Base-by-base conservation (phyloP, 2,888 invertebrate species). In the Drosophila limbata region DNA sequence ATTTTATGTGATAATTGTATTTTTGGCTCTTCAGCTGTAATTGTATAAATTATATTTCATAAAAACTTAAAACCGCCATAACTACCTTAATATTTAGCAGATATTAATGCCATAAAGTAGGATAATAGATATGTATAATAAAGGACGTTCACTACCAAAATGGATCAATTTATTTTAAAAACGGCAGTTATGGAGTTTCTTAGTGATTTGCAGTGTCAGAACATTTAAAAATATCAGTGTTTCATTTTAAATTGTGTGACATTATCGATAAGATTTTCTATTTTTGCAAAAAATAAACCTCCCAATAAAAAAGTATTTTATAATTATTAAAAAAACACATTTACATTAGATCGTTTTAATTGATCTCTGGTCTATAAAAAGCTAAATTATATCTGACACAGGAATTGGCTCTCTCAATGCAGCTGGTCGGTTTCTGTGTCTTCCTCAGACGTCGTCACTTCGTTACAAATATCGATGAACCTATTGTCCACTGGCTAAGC, bases 291-390 rank as follows among this genome's bases (percentile, higher is more conserved):
- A 44, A 51, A 39, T 52, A 28, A 6, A 3, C 21, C 17, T 5
- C 13, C 21, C 48, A 74, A 62, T 68, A 48, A 35, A 67, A 66
- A 57, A 47, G 47, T 35, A 10, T 28, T 47, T 42, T 65, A 40
- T 11, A 63, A 48, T 60, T 25, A 40, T 35, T 60, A 13, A 53
- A 51, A 19, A 35, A 44, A 35, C 48, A 40, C 33, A 56, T 28
- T 15, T 10, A 55, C 17, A 11, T 40, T 57, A 19, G 64, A 62
- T 69, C 55, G 60, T 15, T 74, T 76, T 69, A 79, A 65, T 76
- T 76, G 69, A 78, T 55, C 79, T 78, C 39, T 37, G 35, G 19
- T 39, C 59, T 50, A 56, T 47, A 52, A 53, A 76, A 51, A 39
- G 25, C 39, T 42, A 40, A 48, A 47, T 60, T 42, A 44, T 31